Evolutionary conservation across 2,888 invertebrate genomes (phyloP).

Genomic region (Pinctada fucata): DNA sequence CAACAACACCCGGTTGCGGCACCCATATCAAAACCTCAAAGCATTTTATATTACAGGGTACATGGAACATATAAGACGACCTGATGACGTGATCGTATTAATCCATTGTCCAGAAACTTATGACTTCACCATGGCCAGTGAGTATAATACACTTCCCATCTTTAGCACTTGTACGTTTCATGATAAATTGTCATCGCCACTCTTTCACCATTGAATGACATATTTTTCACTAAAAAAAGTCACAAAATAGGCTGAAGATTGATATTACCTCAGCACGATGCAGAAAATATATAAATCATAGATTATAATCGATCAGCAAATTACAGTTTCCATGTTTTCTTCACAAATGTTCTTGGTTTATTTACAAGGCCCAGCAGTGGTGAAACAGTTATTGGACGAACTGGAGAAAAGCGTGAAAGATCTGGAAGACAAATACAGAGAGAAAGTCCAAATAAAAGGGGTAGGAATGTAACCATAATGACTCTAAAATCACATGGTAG

Average conservation of each 20-base stretch:
- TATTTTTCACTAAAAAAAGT: no score
- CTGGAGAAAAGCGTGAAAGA: slow-evolving; percentile 57
- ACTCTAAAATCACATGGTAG: no score
- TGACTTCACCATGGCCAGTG: slow-evolving; percentile 68
- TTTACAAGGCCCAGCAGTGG: slow-evolving; percentile 62
- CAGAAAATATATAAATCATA: no score
- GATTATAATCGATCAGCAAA: no score
- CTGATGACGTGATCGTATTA: slow-evolving; percentile 59
- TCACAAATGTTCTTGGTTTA: not conserved
- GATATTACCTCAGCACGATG: no score
- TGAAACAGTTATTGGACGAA: slow-evolving; percentile 63
- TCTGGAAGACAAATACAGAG: slow-evolving; percentile 62
- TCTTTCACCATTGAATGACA: no score
- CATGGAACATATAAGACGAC: slow-evolving; percentile 53
- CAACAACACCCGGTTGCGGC: no score
- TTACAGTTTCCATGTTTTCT: no score
- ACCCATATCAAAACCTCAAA: no score
- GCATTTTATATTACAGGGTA: slow-evolving; percentile 56
- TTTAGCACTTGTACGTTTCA: no score
- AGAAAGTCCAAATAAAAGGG: slow-evolving; percentile 29
- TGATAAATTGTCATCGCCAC: no score
- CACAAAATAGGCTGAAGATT: no score
- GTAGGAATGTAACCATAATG: slow-evolving; percentile 2
- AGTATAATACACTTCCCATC: slow-evolving; percentile 23
- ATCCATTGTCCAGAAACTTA: slow-evolving; percentile 66